Percentiles rank a stretch among this genome's conserved stretches.
Evolutionary conservation across 2,888 invertebrate genomes (phyloP).

Genomic region (Drosophila helvetica): DNA sequence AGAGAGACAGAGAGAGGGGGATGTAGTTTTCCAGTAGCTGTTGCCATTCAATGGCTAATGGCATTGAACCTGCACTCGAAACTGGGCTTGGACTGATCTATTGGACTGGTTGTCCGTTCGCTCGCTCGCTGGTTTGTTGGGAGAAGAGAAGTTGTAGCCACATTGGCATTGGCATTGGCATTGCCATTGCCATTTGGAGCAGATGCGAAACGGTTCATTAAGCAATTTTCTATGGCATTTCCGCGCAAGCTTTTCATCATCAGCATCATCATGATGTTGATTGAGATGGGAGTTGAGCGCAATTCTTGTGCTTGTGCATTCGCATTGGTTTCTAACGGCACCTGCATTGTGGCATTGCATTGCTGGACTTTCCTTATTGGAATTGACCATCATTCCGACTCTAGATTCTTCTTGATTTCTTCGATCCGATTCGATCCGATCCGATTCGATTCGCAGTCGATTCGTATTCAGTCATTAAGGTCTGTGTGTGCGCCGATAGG

Average conservation of each 20-base stretch:
- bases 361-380: conserved; percentile 53
- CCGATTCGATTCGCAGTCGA: no score
- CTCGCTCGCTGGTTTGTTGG: conserved; percentile 7
- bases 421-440: background rate
- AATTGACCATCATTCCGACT: conserved; percentile 23
- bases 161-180: conserved; percentile 58
- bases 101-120: conserved; percentile 24
- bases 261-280: conserved; percentile 33
- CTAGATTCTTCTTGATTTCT: conserved; percentile 6
- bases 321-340: conserved; percentile 61
- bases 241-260: conserved; percentile 60
- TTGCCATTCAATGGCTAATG: conserved; percentile 41
- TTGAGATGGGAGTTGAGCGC: conserved; percentile 3
- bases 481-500: background rate
- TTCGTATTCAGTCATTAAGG: conserved; percentile 23
- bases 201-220: conserved; percentile 69
- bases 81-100: conserved; percentile 25
- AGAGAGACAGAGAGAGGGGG: background rate
- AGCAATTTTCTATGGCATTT: conserved; percentile 73
- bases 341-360: conserved; percentile 46
- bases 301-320: conserved; percentile 47
- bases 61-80: conserved; percentile 63
- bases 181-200: conserved; percentile 63
- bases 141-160: conserved; percentile 44
- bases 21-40: conserved; percentile 8